These are phyloP conservation scores for Conops quadrifasciatus DNA, from an alignment of 2,888 invertebrate species.

Conservation along the genomic window DNA sequence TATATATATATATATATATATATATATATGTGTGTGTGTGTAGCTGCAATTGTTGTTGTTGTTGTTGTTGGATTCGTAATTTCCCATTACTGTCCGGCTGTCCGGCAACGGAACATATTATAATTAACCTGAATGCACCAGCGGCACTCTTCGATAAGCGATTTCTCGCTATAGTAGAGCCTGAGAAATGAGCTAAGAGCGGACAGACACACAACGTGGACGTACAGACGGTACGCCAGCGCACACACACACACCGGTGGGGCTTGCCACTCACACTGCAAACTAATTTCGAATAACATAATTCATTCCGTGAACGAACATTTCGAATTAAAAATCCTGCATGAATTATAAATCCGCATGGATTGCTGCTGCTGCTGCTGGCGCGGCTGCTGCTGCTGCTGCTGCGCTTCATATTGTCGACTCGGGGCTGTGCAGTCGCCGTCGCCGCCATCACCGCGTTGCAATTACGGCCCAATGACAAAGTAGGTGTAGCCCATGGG, in stretches of 20 bases:
- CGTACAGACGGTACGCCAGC: too few relatives aligned
- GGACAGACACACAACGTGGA: constrained; percentile 15
- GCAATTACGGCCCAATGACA: constrained; percentile 33
- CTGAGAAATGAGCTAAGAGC: not conserved
- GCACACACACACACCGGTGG: too few relatives aligned
- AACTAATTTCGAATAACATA: constrained; percentile 64
- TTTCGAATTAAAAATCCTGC: constrained; percentile 37
- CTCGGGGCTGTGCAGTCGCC: not conserved
- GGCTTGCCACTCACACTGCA: constrained; percentile 43
- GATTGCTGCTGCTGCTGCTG: not conserved
- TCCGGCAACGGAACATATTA: constrained; percentile 47
- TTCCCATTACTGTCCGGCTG: constrained; percentile 40
- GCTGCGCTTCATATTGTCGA: not conserved
- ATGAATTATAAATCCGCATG: constrained; percentile 32
- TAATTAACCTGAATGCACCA: constrained; percentile 63
- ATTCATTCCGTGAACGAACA: constrained; percentile 51
- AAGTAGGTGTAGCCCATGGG: constrained; percentile 31
- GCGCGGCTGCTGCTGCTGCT: not conserved
- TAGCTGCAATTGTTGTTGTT: not conserved
- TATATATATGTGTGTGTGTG: too few relatives aligned
- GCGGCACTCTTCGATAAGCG: constrained; percentile 51
- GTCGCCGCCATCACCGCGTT: not conserved
- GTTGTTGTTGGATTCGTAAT: constrained; percentile 25
- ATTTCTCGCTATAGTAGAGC: too few relatives aligned
- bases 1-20: too few relatives aligned